Conservation (phyloP, 2,797 vertebrate species). For the Rachycentron canadum region DNA sequence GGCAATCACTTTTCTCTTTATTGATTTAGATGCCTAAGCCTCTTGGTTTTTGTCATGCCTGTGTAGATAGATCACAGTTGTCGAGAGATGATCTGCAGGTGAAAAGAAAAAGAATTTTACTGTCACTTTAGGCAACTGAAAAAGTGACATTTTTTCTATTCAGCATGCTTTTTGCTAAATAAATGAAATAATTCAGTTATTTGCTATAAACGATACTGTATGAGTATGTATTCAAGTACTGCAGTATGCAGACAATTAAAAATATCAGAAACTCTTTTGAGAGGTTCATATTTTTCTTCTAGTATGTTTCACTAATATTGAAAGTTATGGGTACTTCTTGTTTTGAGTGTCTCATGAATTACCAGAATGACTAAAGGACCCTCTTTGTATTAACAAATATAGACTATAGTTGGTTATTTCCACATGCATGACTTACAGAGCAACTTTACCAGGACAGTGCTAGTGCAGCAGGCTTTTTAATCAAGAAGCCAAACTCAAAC, state of each 20-base stretch:
- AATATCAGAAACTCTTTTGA: slow-evolving; percentile 82
- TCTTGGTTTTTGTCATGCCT: slow-evolving; percentile 77
- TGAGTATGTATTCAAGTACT: slow-evolving; percentile 88
- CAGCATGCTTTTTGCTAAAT: slow-evolving; percentile 89
- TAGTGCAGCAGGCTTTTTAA: slow-evolving; percentile 30
- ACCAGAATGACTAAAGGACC: slow-evolving; percentile 73
- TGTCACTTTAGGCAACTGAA: slow-evolving; percentile 74
- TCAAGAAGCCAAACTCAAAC: slow-evolving; percentile 38
- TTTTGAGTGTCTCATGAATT: slow-evolving; percentile 76
- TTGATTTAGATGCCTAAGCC: slow-evolving; percentile 87
- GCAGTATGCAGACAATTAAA: slow-evolving; percentile 88
- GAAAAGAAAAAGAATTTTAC: slow-evolving; percentile 69
- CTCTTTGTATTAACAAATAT: slow-evolving; percentile 75
- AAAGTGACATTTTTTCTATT: slow-evolving; percentile 83
- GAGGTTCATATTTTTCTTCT: slow-evolving; percentile 81
- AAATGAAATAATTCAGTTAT: slow-evolving; percentile 89
- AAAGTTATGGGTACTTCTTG: slow-evolving; percentile 71
- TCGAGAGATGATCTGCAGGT: slow-evolving; percentile 63
- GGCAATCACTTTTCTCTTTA: slow-evolving; percentile 83
- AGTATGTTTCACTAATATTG: slow-evolving; percentile 80
- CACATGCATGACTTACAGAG: slow-evolving; percentile 71
- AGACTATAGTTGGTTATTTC: slow-evolving; percentile 63
- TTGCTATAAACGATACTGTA: slow-evolving; percentile 89
- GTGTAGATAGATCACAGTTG: slow-evolving; percentile 78
- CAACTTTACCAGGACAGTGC: slow-evolving; percentile 56